Conservation (phyloP, 2,113 vertebrate genomes). For the Nerophis lumbriciformis region DNA sequence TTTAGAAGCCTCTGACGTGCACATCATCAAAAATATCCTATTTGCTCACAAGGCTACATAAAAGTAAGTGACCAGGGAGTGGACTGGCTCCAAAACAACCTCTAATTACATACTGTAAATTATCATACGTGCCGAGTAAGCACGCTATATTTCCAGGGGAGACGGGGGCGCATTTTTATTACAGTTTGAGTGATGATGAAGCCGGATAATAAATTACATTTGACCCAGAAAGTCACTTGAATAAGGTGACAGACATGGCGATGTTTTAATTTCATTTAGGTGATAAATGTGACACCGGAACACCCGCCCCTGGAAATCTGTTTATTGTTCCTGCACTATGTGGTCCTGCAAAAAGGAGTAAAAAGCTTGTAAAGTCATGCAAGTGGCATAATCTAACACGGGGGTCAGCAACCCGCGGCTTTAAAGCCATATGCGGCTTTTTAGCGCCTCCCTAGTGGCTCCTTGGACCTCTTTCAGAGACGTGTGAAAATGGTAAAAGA, state of each 20-base stretch:
- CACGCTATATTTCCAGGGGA: conserved; percentile 34
- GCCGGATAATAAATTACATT: conserved; percentile 58
- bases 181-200: conserved; percentile 52
- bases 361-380: conserved; percentile 10
- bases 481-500: no score
- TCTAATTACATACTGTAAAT: conserved; percentile 35
- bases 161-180: conserved; percentile 26
- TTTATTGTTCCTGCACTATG: conserved; percentile 15
- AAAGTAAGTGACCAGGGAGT: conserved; percentile 58
- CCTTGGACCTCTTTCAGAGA: no score
- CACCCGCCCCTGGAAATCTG: conserved; percentile 19
- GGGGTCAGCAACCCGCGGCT: no score
- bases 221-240: conserved; percentile 42
- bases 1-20: conserved; percentile 39
- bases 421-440: no score
- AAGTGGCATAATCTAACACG: conserved; percentile 26
- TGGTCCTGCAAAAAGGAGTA: conserved; percentile 11
- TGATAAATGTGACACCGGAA: conserved; percentile 35
- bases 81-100: conserved; percentile 58
- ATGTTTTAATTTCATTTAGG: conserved; percentile 52
- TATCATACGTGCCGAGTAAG: conserved; percentile 43
- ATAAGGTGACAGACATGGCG: conserved; percentile 46
- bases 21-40: conserved; percentile 37
- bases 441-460: no score
- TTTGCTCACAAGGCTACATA: conserved; percentile 44